Conservation (phyloP, 2,797 vertebrate genomes). For the Oophaga sylvatica region DNA sequence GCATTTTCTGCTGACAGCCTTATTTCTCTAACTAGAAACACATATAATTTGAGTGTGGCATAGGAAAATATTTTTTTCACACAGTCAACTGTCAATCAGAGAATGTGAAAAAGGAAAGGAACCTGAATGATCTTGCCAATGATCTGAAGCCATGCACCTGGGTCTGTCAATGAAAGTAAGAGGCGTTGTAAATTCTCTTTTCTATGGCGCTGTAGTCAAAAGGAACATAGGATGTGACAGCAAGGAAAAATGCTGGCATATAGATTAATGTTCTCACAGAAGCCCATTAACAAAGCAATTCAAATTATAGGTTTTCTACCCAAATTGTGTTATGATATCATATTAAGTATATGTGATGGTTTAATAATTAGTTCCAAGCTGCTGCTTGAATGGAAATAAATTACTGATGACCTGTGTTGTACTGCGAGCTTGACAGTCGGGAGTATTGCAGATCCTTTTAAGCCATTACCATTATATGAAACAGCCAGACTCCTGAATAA, state of each 20-base stretch:
- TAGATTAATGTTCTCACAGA: slow-evolving; percentile 5
- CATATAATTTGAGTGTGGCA: background rate
- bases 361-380: slow-evolving; percentile 34
- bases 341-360: slow-evolving; percentile 33
- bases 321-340: slow-evolving; percentile 28
- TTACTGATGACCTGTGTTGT: slow-evolving; percentile 13
- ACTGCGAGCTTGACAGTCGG: background rate
- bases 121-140: background rate
- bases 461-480: background rate
- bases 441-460: background rate
- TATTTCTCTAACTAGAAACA: background rate
- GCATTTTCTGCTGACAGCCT: background rate
- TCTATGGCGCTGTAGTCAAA: background rate
- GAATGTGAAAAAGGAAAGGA: background rate
- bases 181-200: background rate
- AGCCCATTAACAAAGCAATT: slow-evolving; percentile 25
- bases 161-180: background rate
- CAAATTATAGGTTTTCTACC: slow-evolving; percentile 40
- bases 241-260: background rate
- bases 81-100: background rate
- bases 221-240: background rate
- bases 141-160: background rate
- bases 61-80: background rate
- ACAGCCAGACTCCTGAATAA: background rate
- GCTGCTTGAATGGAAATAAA: slow-evolving; percentile 18